Conservation (phyloP, 2,113 vertebrate genomes). For the Calidris pygmaea region DNA sequence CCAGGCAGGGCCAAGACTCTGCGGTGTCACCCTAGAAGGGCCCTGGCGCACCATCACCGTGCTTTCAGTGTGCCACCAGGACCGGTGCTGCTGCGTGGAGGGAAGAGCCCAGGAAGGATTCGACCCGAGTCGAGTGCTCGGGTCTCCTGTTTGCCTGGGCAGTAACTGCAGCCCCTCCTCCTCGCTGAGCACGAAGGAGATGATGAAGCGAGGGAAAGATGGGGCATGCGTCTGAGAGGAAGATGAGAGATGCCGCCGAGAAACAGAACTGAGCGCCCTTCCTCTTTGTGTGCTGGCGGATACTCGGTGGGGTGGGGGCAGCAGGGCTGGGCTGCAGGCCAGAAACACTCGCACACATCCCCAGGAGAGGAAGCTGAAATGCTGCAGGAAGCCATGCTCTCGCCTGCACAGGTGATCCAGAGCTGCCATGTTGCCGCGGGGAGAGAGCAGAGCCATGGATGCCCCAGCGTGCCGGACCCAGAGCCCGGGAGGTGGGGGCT, state of each 20-base stretch:
- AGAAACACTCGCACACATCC: neutral
- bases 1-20: neutral
- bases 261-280: neutral
- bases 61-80: neutral
- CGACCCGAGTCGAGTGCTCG: rapidly evolving
- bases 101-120: neutral
- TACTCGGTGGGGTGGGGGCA: neutral
- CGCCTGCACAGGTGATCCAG: neutral
- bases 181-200: neutral
- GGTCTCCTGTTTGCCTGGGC: neutral
- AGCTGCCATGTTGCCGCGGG: neutral
- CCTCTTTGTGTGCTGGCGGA: neutral
- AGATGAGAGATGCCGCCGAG: neutral
- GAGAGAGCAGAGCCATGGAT: neutral
- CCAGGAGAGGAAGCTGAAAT: neutral
- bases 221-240: neutral
- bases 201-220: neutral
- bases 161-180: neutral
- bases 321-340: neutral
- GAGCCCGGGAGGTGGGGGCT: neutral
- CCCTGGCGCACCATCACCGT: too few relatives aligned
- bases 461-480: neutral
- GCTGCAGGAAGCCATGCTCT: neutral
- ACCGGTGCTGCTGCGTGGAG: rapidly evolving
- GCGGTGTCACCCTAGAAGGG: neutral